phyloP scores from a whole-genome alignment of 2,113 vertebrate genomes.

The Chrysemys picta region DNA sequence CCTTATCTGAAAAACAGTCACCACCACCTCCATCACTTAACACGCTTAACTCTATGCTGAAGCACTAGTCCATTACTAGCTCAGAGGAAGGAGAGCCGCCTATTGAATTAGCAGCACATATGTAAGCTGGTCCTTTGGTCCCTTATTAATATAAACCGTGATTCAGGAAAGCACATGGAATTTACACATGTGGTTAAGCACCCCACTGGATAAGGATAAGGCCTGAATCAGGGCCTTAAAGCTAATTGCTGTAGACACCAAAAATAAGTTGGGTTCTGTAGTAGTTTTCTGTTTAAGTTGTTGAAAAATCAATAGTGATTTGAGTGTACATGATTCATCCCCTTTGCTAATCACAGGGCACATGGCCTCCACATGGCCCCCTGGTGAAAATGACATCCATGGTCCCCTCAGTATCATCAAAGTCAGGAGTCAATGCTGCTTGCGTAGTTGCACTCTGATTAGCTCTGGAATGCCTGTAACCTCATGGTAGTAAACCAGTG shows the following conservation, averaged over 20 bases:
- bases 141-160: background rate
- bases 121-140: background rate
- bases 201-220: background rate
- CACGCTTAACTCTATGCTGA: background rate
- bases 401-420: background rate
- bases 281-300: background rate
- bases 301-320: background rate
- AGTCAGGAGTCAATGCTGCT: constrained; percentile 48
- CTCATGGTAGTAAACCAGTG: constrained; percentile 59
- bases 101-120: constrained; percentile 1
- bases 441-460: constrained; percentile 44
- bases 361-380: background rate
- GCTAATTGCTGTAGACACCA: background rate
- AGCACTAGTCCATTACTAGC: background rate
- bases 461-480: constrained; percentile 51
- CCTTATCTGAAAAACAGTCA: too few species aligned
- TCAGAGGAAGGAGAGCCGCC: constrained; percentile 60
- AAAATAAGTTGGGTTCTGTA: background rate
- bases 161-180: background rate
- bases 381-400: background rate
- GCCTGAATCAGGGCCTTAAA: background rate
- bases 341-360: background rate
- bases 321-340: background rate
- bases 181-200: background rate
- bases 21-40: background rate